Evolutionary conservation across 2,113 vertebrate species (phyloP).

Genomic region (Thunnus maccoyii): DNA sequence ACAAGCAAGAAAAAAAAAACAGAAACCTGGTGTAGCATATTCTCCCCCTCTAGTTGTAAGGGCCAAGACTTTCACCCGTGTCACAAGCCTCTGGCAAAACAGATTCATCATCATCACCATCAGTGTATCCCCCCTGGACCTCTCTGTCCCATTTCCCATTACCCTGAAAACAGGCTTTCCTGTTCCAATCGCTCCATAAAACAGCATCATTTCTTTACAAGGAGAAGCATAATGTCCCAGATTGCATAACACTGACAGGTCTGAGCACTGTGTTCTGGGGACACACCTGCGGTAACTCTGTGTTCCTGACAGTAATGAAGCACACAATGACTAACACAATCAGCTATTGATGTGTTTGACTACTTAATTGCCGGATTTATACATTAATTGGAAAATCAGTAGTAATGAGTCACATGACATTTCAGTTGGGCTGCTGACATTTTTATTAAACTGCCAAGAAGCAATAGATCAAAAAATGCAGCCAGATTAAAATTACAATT

Average conservation of each 20-base stretch:
- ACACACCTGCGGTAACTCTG: slow-evolving; percentile 52
- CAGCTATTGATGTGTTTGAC: slow-evolving; percentile 18
- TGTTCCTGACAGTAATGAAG: slow-evolving; percentile 7
- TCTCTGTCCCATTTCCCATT: slow-evolving; percentile 26
- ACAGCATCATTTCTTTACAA: neutral
- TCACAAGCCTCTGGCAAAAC: slow-evolving; percentile 38
- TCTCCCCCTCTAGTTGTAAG: slow-evolving; percentile 10
- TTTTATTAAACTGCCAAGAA: slow-evolving; percentile 25
- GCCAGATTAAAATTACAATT: neutral
- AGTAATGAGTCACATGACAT: slow-evolving; percentile 42
- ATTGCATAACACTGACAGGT: slow-evolving; percentile 54
- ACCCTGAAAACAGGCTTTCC: slow-evolving; percentile 24
- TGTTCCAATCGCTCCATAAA: slow-evolving; percentile 8
- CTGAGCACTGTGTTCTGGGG: slow-evolving; percentile 43
- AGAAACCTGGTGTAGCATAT: slow-evolving; percentile 24
- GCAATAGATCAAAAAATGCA: neutral
- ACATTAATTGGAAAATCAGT: slow-evolving; percentile 9
- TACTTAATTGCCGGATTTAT: slow-evolving; percentile 34
- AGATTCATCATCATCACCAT: slow-evolving; percentile 56
- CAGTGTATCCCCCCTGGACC: slow-evolving; percentile 29
- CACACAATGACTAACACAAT: slow-evolving; percentile 27
- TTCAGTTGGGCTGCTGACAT: slow-evolving; percentile 5
- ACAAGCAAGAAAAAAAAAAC: neutral
- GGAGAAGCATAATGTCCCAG: neutral
- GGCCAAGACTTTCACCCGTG: slow-evolving; percentile 21